Conservation (phyloP, 2,113 vertebrate species). For the Vimba vimba region DNA sequence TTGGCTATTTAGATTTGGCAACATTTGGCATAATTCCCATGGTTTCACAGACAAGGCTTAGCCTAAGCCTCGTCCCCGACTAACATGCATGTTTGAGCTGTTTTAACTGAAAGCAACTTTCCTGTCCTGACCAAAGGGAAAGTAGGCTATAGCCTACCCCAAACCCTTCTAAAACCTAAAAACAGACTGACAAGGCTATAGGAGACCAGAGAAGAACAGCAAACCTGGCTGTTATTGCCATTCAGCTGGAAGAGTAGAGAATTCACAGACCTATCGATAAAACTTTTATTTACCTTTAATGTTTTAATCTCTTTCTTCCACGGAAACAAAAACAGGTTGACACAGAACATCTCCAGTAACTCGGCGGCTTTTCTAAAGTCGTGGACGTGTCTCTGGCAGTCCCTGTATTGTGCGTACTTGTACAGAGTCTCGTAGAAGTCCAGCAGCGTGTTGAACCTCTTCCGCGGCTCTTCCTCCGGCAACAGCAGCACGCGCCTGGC, state of each 20-base stretch:
- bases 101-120: too few relatives aligned
- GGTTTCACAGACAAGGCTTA: too few relatives aligned
- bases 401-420: not conserved
- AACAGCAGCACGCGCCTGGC: constrained; percentile 57
- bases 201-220: not conserved
- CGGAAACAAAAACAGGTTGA: constrained; percentile 73
- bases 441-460: constrained; percentile 61
- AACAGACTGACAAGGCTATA: not conserved
- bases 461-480: constrained; percentile 6
- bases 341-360: constrained; percentile 71
- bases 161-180: not conserved
- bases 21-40: too few relatives aligned
- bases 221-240: not conserved
- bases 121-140: not conserved
- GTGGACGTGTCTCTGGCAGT: constrained; percentile 52
- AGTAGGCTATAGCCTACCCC: not conserved
- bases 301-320: constrained; percentile 76
- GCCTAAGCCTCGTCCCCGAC: too few relatives aligned
- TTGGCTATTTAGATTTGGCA: too few relatives aligned
- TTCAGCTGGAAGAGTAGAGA: not conserved
- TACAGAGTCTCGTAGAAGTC: constrained; percentile 58
- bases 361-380: constrained; percentile 64
- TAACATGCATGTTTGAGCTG: too few relatives aligned
- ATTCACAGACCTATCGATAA: not conserved
- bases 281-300: constrained; percentile 64